Conservation (phyloP, 2,888 invertebrate genomes). For the Caenorhabditis drosophilae region DNA sequence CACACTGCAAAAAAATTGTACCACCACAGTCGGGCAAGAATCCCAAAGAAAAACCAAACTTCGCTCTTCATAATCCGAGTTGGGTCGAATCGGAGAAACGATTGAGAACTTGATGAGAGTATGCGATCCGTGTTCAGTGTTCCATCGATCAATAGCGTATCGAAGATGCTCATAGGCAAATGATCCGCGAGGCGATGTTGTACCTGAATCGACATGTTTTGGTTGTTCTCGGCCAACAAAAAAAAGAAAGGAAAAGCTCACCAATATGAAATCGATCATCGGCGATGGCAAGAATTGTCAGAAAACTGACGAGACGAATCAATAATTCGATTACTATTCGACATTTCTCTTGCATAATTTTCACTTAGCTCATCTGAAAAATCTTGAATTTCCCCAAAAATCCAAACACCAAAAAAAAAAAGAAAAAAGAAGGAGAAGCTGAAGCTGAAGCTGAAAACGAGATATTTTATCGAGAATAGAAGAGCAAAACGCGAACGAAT, state of each 20-base stretch:
- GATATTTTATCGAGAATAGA: no score
- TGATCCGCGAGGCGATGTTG: constrained; percentile 43
- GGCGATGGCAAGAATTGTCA: neutral
- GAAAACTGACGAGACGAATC: constrained; percentile 4
- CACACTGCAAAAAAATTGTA: constrained; percentile 60
- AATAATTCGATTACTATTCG: constrained; percentile 32
- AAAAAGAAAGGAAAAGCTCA: no score
- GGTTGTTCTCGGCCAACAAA: no score
- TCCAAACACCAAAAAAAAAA: constrained; percentile 9
- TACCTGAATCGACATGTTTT: no score
- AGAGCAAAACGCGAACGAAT: constrained; percentile 1
- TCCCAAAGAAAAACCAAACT: no score
- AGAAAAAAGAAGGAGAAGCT: constrained; percentile 3
- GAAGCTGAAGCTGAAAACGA: no score
- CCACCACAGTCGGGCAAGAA: no score
- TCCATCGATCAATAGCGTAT: constrained; percentile 64
- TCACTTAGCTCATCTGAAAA: constrained; percentile 39
- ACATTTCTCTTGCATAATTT: constrained; percentile 39
- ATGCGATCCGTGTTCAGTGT: constrained; percentile 51
- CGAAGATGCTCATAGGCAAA: constrained; percentile 58
- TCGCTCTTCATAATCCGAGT: constrained; percentile 48
- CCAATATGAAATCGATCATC: constrained; percentile 37
- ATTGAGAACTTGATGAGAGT: constrained; percentile 51
- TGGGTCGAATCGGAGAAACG: constrained; percentile 41
- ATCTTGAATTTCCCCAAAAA: constrained; percentile 16